Evolutionary conservation across 2,888 invertebrate genomes (phyloP), one percentile per base, ranked within the genome.

Genomic region (Brenthis ino): DNA sequence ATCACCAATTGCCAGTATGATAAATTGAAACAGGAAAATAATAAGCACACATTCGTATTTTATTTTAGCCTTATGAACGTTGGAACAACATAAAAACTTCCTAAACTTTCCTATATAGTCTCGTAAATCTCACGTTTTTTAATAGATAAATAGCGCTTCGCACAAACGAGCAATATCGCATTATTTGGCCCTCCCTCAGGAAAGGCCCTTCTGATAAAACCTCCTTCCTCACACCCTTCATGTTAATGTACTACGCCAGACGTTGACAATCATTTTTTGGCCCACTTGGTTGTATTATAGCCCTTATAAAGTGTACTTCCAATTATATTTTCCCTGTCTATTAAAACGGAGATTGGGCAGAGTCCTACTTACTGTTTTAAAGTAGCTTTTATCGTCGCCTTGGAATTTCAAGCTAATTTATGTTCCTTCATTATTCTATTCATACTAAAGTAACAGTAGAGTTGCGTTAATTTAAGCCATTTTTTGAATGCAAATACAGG

Each of bases 221-320:
- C 91, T 86, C 90, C 91, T 87, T 82, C 89, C 93, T 89, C 91
- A 89, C 91, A 91, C 91, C 88, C 90, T 87, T 87, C 89, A 92
- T 91, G 89, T 89, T 92, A 93, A 92, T 92, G 91, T 90, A 92
- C 86, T 89, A 79, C 87, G 86, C 88, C 93, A 92, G 91, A 92
- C 93, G 93, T 91, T 93, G 93, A 91, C 93, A 92, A 91, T 89
- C 90, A 92, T 91, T 93, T 93, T 93, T 92, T 92, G 88, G 92
- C 89, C 91, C 90, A 91, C 92, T 92, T 90, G 91, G 91, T 86
- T 89, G 92, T 91, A 91, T 93, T 92, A 93, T 88, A 86, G 84
- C 77, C 70, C 86, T 86, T 85, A 90, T 92, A 93, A 91, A 91
- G 90, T 89, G 90, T 91, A 91, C 91, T 91, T 92, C 87, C 92